Evolutionary conservation across 2,113 vertebrate species (phyloP).

Genomic region (Macquaria australasica): DNA sequence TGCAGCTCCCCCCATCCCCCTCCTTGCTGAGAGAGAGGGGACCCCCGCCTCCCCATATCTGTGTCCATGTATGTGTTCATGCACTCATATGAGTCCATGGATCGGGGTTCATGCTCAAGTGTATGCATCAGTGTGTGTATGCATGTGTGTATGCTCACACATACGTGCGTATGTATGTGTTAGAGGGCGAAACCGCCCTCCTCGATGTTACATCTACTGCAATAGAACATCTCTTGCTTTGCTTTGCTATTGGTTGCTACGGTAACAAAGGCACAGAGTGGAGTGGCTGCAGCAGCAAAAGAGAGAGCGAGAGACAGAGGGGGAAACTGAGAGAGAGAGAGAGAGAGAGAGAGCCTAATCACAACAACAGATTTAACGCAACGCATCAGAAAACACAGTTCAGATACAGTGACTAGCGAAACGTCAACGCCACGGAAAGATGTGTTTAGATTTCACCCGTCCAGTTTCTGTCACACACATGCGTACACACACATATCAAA

Average conservation of each 20-base stretch:
- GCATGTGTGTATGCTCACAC: conserved; percentile 12
- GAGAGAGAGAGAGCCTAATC: conserved; percentile 27
- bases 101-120: conserved; percentile 27
- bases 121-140: conserved; percentile 4
- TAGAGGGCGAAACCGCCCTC: conserved; percentile 68
- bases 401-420: background rate
- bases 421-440: conserved; percentile 39
- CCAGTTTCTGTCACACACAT: background rate
- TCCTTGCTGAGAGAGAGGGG: conserved; percentile 32
- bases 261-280: conserved; percentile 83
- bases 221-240: conserved; percentile 72
- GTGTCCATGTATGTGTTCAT: conserved; percentile 19
- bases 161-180: conserved; percentile 32
- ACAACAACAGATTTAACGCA: conserved; percentile 53
- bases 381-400: conserved; percentile 40
- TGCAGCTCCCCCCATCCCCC: conserved; percentile 69
- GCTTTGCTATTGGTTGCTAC: conserved; percentile 84
- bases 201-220: conserved; percentile 73
- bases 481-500: background rate
- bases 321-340: background rate
- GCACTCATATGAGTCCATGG: conserved; percentile 1
- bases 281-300: conserved; percentile 79
- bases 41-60: conserved; percentile 44
- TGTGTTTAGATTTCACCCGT: background rate
- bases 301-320: conserved; percentile 51